Conservation (phyloP, 2,113 vertebrate genomes). For the Laticauda colubrina region DNA sequence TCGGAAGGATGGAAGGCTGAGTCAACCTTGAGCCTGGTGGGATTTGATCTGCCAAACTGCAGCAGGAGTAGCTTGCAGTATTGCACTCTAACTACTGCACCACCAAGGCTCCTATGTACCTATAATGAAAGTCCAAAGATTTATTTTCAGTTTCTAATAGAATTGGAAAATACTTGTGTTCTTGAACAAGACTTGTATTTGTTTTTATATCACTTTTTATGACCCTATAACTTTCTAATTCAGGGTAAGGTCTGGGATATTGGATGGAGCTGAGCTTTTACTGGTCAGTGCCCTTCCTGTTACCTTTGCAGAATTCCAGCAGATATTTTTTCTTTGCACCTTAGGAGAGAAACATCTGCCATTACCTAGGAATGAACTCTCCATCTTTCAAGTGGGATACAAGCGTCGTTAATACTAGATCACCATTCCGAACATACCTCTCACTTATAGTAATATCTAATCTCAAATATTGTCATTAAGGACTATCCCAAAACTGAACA, state of each 20-base stretch:
- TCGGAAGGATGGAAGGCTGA: no score
- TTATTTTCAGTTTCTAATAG: neutral
- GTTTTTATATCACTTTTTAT: neutral
- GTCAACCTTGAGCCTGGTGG: no score
- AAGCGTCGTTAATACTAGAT: neutral
- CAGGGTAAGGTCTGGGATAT: neutral
- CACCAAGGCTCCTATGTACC: no score
- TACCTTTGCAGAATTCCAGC: neutral
- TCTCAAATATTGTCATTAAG: neutral
- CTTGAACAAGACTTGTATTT: neutral
- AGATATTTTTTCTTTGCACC: neutral
- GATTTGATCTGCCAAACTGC: no score
- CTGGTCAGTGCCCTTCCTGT: neutral
- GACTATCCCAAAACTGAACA: neutral
- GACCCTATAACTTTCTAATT: neutral
- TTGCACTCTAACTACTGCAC: no score
- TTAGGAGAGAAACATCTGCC: neutral
- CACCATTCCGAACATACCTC: neutral
- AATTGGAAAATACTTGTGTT: neutral
- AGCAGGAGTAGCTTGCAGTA: no score
- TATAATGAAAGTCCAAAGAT: neutral
- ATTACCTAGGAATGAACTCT: neutral
- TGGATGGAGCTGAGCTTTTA: neutral
- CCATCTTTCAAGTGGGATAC: neutral
- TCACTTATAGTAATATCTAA: neutral